Evolutionary conservation across 1,140 invertebrate species (phyloP).

Genomic region (Drosophila quadrilineata): DNA sequence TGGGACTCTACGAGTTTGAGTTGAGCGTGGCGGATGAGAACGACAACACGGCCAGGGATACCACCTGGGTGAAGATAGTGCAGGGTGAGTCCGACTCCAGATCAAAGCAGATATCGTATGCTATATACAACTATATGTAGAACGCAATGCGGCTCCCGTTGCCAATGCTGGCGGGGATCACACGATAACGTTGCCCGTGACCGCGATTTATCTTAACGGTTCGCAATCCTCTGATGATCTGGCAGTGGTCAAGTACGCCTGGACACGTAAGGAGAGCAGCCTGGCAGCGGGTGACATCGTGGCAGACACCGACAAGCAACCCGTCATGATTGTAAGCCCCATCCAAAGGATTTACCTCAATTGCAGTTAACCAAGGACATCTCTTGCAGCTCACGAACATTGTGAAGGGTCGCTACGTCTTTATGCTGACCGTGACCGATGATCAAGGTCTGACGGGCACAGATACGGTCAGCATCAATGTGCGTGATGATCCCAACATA

Average conservation of each 20-base stretch:
- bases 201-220: slow-evolving; percentile 91
- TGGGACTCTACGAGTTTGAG: slow-evolving; percentile 92
- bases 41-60: slow-evolving; percentile 88
- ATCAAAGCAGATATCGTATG: background rate
- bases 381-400: slow-evolving; percentile 88
- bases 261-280: slow-evolving; percentile 90
- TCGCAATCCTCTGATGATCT: slow-evolving; percentile 93
- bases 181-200: slow-evolving; percentile 88
- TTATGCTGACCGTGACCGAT: slow-evolving; percentile 93
- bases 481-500: slow-evolving; percentile 90
- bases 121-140: slow-evolving; percentile 82
- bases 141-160: slow-evolving; percentile 93
- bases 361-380: background rate
- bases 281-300: slow-evolving; percentile 92
- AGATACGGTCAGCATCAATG: slow-evolving; percentile 92
- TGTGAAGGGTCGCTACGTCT: slow-evolving; percentile 93
- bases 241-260: slow-evolving; percentile 91
- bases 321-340: slow-evolving; percentile 87
- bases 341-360: background rate
- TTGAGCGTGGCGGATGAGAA: slow-evolving; percentile 93
- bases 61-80: slow-evolving; percentile 90
- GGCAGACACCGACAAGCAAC: slow-evolving; percentile 87
- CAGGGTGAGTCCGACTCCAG: slow-evolving; percentile 88
- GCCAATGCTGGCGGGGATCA: slow-evolving; percentile 94
- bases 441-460: slow-evolving; percentile 91